phyloP scores from a whole-genome alignment of 30 jellyfish, hydroid and myxozoan species.

The Aurelia sp. region DNA sequence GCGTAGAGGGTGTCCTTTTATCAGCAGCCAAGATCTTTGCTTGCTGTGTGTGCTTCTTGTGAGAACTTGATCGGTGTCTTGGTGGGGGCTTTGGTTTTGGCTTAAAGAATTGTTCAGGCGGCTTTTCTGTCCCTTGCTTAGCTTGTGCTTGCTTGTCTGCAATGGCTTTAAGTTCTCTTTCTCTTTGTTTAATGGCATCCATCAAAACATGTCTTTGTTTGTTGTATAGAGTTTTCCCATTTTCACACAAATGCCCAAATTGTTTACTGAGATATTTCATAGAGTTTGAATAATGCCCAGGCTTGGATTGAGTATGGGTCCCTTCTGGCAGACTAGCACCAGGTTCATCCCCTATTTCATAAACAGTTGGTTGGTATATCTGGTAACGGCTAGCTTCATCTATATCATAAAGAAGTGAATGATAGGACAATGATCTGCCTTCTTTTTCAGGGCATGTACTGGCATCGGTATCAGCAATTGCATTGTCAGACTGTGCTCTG shows the following conservation, averaged over 20 bases:
- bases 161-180: slow-evolving; percentile 64
- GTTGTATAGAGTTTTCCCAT: slow-evolving; percentile 46
- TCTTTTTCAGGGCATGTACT: neutral
- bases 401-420: slow-evolving; percentile 83
- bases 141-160: slow-evolving; percentile 68
- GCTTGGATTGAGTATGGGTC: slow-evolving; percentile 4
- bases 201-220: slow-evolving; percentile 43
- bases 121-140: slow-evolving; percentile 31
- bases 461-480: slow-evolving; percentile 13
- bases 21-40: slow-evolving; percentile 1
- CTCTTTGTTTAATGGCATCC: slow-evolving; percentile 67
- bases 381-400: slow-evolving; percentile 88
- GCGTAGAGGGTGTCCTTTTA: neutral
- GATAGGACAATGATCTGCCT: slow-evolving; percentile 80
- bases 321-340: slow-evolving; percentile 1
- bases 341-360: slow-evolving; percentile 79
- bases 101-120: slow-evolving; percentile 43
- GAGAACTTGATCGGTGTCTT: slow-evolving; percentile 54
- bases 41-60: slow-evolving; percentile 35
- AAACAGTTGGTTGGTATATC: slow-evolving; percentile 96
- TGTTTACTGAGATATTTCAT: slow-evolving; percentile 66
- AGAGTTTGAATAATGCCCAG: slow-evolving; percentile 42
- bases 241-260: slow-evolving; percentile 59
- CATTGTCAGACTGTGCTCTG: slow-evolving; percentile 60
- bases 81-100: slow-evolving; percentile 65